Evolutionary conservation across 2,888 invertebrate genomes (phyloP).

Genomic region (Tethea ocularis): DNA sequence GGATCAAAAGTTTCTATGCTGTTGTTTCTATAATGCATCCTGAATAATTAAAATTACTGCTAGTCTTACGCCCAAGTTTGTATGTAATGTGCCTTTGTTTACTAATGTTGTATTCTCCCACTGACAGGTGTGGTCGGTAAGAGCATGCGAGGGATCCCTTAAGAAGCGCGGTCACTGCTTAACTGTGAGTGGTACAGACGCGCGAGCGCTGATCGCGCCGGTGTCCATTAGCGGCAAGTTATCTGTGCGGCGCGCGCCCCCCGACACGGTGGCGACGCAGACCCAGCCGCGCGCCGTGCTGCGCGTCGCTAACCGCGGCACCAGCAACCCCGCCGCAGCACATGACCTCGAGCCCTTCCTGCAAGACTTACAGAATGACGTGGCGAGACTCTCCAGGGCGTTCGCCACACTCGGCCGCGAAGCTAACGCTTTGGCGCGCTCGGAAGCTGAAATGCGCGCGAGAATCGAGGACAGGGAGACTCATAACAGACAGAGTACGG

Average conservation of each 20-base stretch:
- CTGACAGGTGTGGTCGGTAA: conserved; percentile 72
- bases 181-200: conserved; percentile 59
- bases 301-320: conserved; percentile 68
- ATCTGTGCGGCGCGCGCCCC: conserved; percentile 61
- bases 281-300: conserved; percentile 71
- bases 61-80: no score
- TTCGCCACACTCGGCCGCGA: conserved; percentile 67
- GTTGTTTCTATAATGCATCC: no score
- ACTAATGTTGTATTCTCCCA: conserved; percentile 6
- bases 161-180: conserved; percentile 71
- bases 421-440: conserved; percentile 55
- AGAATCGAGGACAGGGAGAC: conserved; percentile 39
- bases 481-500: conserved; percentile 24
- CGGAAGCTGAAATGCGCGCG: conserved; percentile 56
- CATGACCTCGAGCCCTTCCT: conserved; percentile 60
- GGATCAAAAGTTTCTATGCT: no score
- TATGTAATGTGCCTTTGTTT: no score
- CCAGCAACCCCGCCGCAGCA: conserved; percentile 28
- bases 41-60: no score
- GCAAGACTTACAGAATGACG: conserved; percentile 66
- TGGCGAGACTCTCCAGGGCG: conserved; percentile 62
- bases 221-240: conserved; percentile 62
- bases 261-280: conserved; percentile 52
- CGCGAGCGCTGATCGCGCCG: conserved; percentile 58
- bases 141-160: conserved; percentile 74